Evolutionary conservation across 2,797 vertebrate species (phyloP), one percentile per base, ranked within the genome.

Genomic region (Hirundo rustica): DNA sequence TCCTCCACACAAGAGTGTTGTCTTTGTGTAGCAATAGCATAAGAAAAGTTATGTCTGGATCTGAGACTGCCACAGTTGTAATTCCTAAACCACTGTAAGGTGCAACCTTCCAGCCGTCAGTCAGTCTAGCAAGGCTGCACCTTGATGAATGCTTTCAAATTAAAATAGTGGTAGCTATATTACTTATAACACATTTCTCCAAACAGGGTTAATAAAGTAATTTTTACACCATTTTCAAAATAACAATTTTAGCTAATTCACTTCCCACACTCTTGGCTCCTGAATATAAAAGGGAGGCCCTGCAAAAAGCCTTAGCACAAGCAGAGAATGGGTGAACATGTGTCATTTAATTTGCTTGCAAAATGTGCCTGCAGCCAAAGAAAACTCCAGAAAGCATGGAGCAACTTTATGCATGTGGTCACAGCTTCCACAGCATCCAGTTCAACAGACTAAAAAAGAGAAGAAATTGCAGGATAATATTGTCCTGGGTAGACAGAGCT

Each of bases 391-490:
- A 89, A 91, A 60, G 19, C 7, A 67, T 5, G 10, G 10, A 91
- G 7, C 21, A 71, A 9, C 12, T 77, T 71, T 7, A 36, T 4
- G 2, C 32, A 5, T 1, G 3, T 2, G 8, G 27, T 57, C 57
- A 47, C 3, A 57, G 14, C 19, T 85, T 74, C n/a, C 72, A 67
- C 22, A 91, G 29, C 34, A 65, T 13, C 38, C 25, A 23, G 25
- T 61, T 81, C 66, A 91, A 75, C 22, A 73, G 45, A 36, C 7
- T 27, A 9, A 32, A n/a, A 48, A 40, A 29, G 32, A 48, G 19
- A 25, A 14, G 17, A 34, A 29, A 5, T 62, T 74, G 13, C 6
- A 55, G 34, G 23, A 30, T 51, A 91, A 45, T 29, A 29, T 10
- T 68, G 30, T 48, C 48, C 47, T 54, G 22, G 27, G 22, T 45